A percentile compares a stretch with the other conserved stretches of the same genome.
Conservation (phyloP, 2,797 vertebrate species). For the Echeneis naucrates region DNA sequence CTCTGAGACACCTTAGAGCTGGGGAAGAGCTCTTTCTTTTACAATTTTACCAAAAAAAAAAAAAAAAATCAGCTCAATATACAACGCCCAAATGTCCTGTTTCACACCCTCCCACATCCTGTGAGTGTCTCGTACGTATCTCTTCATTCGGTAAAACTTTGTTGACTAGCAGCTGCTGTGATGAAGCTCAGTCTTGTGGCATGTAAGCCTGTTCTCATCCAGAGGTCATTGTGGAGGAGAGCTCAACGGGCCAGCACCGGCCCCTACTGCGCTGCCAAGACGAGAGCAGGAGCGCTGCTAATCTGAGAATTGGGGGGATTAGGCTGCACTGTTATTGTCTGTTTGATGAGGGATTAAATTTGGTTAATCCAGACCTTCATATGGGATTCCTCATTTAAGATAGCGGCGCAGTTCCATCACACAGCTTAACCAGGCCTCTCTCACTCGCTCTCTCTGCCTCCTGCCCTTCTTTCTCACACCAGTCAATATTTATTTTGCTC, state of each 20-base stretch:
- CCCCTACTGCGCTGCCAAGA: constrained; percentile 71
- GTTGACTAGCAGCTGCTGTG: constrained; percentile 63
- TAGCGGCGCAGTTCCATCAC: constrained; percentile 81
- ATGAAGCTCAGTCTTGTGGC: constrained; percentile 60
- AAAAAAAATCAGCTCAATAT: background rate
- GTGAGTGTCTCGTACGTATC: constrained; percentile 29
- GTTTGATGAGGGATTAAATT: constrained; percentile 90
- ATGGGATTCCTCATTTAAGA: constrained; percentile 88
- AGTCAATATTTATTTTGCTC: constrained; percentile 69
- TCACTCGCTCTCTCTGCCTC: constrained; percentile 61
- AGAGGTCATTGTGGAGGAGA: constrained; percentile 85
- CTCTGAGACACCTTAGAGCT: background rate
- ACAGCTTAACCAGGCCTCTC: constrained; percentile 73
- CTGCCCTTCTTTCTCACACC: constrained; percentile 49
- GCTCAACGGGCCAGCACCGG: constrained; percentile 70
- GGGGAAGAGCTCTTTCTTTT: background rate
- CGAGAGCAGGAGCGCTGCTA: constrained; percentile 78
- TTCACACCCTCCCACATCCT: background rate
- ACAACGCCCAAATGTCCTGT: constrained; percentile 14
- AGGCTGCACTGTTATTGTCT: constrained; percentile 86
- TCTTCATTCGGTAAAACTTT: constrained; percentile 53
- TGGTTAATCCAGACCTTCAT: constrained; percentile 88
- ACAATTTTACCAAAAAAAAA: background rate
- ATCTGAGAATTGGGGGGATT: constrained; percentile 86
- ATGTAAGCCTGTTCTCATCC: constrained; percentile 72